These are phyloP conservation scores for Pseudococcus longispinus DNA, from an alignment of 2,888 invertebrate genomes.

Conservation along the genomic window DNA sequence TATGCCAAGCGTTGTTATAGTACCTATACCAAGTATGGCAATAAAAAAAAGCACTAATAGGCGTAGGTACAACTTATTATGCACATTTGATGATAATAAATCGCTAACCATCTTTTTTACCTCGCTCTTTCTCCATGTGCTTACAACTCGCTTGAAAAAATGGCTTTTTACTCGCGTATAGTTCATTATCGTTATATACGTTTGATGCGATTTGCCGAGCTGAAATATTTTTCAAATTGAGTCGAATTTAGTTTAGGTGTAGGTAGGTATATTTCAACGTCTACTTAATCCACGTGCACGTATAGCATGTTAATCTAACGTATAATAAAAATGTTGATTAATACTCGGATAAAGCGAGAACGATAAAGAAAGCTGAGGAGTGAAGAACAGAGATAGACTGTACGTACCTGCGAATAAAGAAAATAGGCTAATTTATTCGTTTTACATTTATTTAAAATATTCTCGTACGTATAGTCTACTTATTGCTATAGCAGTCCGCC, in stretches of 20 bases:
- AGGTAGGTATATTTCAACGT: not conserved
- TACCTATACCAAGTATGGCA: not conserved
- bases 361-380: not conserved
- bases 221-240: not conserved
- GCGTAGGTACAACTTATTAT: constrained; percentile 7
- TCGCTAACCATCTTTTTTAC: constrained; percentile 6
- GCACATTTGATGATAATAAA: constrained; percentile 3
- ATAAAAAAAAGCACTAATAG: constrained; percentile 4
- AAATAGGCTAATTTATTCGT: constrained; percentile 2
- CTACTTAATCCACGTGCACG: not conserved
- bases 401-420: not conserved
- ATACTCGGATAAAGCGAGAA: not conserved
- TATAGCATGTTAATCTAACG: not conserved
- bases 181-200: not conserved
- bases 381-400: too few species aligned
- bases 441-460: not conserved
- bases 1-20: not conserved
- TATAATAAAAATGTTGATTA: not conserved
- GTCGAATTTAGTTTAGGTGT: not conserved
- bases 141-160: not conserved
- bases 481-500: not conserved
- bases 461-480: not conserved
- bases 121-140: not conserved
- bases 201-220: not conserved
- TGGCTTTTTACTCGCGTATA: not conserved